Conservation (phyloP, 64 coral and sea anemone genomes). For the Pocillopora verrucosa region DNA sequence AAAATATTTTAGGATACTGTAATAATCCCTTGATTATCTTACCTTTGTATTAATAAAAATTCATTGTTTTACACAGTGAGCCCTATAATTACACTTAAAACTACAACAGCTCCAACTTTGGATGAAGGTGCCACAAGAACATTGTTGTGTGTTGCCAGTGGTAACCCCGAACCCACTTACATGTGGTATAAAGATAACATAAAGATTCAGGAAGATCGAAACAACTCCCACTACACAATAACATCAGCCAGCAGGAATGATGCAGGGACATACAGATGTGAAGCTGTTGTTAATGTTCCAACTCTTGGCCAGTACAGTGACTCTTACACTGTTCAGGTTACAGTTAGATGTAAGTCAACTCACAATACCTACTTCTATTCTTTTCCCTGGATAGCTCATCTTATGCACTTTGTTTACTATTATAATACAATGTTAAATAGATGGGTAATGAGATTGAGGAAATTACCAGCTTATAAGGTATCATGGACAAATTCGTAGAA, state of each 20-base stretch:
- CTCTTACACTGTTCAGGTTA: background rate
- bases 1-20: too few species aligned
- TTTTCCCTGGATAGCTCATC: too few species aligned
- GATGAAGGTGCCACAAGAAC: slow-evolving; percentile 24
- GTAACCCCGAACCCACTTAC: slow-evolving; percentile 32
- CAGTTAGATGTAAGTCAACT: too few species aligned
- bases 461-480: too few species aligned
- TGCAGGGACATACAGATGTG: slow-evolving; percentile 37
- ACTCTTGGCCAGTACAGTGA: background rate
- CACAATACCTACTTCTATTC: too few species aligned
- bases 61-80: slow-evolving; percentile 7
- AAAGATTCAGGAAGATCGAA: background rate
- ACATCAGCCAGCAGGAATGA: too few species aligned
- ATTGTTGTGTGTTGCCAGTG: too few species aligned
- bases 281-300: slow-evolving; percentile 26
- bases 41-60: background rate
- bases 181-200: background rate
- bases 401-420: too few species aligned
- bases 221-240: slow-evolving; percentile 48
- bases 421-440: too few species aligned
- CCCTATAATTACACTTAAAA: slow-evolving; percentile 7
- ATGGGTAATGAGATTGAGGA: too few species aligned
- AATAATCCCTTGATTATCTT: background rate
- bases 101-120: background rate
- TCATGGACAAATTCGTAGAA: too few species aligned